Conservation (phyloP, 1,140 invertebrate genomes). For the Dinoponera quadriceps region DNA sequence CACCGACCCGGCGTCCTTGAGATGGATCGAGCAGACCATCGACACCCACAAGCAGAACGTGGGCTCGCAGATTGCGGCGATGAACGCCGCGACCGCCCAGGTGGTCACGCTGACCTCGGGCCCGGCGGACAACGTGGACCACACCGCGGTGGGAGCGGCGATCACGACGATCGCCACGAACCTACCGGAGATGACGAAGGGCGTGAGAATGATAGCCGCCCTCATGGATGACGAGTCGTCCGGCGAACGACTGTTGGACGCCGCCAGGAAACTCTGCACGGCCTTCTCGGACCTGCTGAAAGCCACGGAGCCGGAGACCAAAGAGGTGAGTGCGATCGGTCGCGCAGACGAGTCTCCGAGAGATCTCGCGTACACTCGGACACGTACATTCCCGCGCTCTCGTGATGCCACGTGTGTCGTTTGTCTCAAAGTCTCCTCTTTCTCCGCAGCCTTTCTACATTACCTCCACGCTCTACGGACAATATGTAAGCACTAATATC, state of each 20-base stretch:
- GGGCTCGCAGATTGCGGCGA: constrained; percentile 98
- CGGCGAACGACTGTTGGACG: constrained; percentile 95
- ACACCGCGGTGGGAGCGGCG: constrained; percentile 97
- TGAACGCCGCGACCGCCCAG: constrained; percentile 99
- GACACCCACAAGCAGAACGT: constrained; percentile 99
- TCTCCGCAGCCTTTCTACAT: constrained; percentile 80
- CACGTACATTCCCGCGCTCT: too few relatives aligned
- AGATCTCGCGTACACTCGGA: background rate
- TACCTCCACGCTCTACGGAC: constrained; percentile 80
- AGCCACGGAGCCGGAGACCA: constrained; percentile 96
- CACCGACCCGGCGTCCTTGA: constrained; percentile 93
- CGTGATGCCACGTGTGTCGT: background rate
- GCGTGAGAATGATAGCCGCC: constrained; percentile 97
- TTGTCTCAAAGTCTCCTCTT: constrained; percentile 62
- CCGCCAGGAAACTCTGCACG: constrained; percentile 95
- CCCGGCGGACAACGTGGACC: constrained; percentile 93
- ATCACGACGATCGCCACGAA: constrained; percentile 99
- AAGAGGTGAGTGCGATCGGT: constrained; percentile 88
- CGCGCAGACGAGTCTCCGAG: background rate
- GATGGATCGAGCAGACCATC: constrained; percentile 97
- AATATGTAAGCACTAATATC: constrained; percentile 80
- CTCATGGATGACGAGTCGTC: constrained; percentile 94
- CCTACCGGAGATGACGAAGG: constrained; percentile 97
- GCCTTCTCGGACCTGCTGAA: constrained; percentile 98
- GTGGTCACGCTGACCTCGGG: constrained; percentile 97